A percentile compares a stretch with the other conserved stretches of the same genome.
Evolutionary conservation across 2,888 invertebrate species (phyloP).

Genomic region (Rhagonycha fulva): DNA sequence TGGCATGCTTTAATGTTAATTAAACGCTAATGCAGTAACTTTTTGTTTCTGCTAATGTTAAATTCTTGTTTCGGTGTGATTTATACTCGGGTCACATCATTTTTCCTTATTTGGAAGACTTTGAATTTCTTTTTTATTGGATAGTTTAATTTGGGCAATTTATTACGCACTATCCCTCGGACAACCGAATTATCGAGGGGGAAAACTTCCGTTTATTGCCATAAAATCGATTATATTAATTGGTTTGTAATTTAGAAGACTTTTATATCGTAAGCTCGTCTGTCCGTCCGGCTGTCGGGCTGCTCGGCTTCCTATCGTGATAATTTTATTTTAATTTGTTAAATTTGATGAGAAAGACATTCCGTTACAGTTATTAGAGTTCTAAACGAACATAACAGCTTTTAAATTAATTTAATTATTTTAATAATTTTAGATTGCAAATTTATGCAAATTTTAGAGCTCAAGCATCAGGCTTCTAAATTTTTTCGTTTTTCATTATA

Average conservation of each 20-base stretch:
- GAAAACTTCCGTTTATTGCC: neutral
- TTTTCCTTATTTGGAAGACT: neutral
- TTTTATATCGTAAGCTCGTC: neutral
- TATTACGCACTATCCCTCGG: neutral
- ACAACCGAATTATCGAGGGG: neutral
- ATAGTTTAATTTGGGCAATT: neutral
- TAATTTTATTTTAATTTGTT: neutral
- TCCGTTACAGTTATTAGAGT: neutral
- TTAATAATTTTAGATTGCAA: neutral
- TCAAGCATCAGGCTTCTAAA: neutral
- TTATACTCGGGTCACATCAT: neutral
- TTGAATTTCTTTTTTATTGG: neutral
- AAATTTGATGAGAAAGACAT: neutral
- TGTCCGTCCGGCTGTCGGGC: neutral
- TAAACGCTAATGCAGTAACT: neutral
- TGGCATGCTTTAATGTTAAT: neutral
- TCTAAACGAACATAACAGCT: neutral
- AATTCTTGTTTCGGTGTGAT: neutral
- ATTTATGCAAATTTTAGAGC: neutral
- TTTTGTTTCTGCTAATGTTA: neutral
- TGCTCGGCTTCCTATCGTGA: neutral
- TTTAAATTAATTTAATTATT: neutral
- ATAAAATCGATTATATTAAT: neutral
- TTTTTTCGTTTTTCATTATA: neutral
- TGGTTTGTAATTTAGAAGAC: neutral